These are phyloP conservation scores for Neosilurus mollespiculum DNA, from an alignment of 2,797 vertebrate species.

Conservation along the genomic window DNA sequence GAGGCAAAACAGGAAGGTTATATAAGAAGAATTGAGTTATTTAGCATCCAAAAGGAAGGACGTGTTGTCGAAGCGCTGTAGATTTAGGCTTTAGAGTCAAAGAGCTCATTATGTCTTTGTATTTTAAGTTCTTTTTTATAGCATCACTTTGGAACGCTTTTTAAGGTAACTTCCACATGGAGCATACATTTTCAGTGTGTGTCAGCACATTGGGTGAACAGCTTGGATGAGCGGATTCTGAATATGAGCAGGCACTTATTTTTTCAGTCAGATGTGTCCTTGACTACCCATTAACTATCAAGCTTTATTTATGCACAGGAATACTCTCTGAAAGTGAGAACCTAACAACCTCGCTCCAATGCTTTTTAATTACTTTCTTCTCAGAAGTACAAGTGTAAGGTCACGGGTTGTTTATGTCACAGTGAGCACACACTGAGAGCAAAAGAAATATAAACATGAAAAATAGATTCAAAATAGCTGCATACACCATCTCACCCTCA, in stretches of 20 bases:
- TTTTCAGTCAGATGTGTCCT: conserved; percentile 26
- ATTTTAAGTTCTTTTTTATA: background rate
- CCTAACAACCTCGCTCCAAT: background rate
- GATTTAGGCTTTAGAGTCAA: background rate
- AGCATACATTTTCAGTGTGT: background rate
- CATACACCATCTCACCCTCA: background rate
- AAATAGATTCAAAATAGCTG: background rate
- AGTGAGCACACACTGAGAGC: background rate
- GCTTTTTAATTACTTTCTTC: conserved; percentile 9
- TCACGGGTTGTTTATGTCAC: background rate
- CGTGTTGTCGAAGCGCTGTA: background rate
- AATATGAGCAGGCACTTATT: background rate
- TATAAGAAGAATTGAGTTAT: background rate
- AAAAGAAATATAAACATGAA: background rate
- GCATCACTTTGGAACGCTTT: background rate
- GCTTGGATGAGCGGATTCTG: conserved; percentile 8
- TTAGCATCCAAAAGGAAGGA: background rate
- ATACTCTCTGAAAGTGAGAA: background rate
- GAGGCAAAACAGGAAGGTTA: conserved; percentile 32
- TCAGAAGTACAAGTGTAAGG: background rate
- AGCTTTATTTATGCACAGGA: background rate
- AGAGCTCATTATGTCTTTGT: background rate
- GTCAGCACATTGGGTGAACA: conserved; percentile 4
- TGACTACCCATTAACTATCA: conserved; percentile 7
- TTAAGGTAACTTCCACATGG: background rate